Evolutionary conservation across 2,888 invertebrate genomes (phyloP).

Genomic region (Maniola hyperantus): DNA sequence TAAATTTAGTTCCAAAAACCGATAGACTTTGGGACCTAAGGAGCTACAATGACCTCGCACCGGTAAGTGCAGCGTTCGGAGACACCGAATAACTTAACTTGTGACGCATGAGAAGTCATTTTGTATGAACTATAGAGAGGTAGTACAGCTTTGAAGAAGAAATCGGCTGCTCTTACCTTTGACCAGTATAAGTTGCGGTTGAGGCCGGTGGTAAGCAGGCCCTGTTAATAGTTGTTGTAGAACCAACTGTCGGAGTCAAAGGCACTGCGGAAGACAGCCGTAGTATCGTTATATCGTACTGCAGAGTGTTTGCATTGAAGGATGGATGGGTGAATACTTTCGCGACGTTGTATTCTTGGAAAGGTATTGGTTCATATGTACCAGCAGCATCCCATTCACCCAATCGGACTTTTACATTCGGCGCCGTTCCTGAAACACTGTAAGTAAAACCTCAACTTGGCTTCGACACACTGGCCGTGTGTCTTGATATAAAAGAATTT

Average conservation of each 20-base stretch:
- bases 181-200: slow-evolving; percentile 68
- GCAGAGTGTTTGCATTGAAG: slow-evolving; percentile 87
- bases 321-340: slow-evolving; percentile 84
- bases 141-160: too few relatives aligned
- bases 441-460: background rate
- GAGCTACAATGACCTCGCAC: too few relatives aligned
- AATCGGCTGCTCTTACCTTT: slow-evolving; percentile 75
- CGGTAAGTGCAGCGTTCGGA: too few relatives aligned
- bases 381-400: slow-evolving; percentile 90
- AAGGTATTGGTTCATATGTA: slow-evolving; percentile 85
- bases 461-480: too few relatives aligned
- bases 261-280: slow-evolving; percentile 84
- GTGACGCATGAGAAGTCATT: too few relatives aligned
- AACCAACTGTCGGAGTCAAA: slow-evolving; percentile 67
- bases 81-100: too few relatives aligned
- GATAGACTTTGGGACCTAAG: too few relatives aligned
- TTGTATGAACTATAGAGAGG: too few relatives aligned
- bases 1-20: too few relatives aligned
- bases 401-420: slow-evolving; percentile 85
- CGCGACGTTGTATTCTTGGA: slow-evolving; percentile 83
- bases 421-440: slow-evolving; percentile 73
- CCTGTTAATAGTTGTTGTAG: slow-evolving; percentile 82
- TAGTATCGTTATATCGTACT: slow-evolving; percentile 92
- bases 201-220: slow-evolving; percentile 82
- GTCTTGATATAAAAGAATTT: too few relatives aligned